Evolutionary conservation across 2,113 vertebrate species (phyloP), one percentile per base, ranked within the genome.

Genomic region (Pholis gunnellus): DNA sequence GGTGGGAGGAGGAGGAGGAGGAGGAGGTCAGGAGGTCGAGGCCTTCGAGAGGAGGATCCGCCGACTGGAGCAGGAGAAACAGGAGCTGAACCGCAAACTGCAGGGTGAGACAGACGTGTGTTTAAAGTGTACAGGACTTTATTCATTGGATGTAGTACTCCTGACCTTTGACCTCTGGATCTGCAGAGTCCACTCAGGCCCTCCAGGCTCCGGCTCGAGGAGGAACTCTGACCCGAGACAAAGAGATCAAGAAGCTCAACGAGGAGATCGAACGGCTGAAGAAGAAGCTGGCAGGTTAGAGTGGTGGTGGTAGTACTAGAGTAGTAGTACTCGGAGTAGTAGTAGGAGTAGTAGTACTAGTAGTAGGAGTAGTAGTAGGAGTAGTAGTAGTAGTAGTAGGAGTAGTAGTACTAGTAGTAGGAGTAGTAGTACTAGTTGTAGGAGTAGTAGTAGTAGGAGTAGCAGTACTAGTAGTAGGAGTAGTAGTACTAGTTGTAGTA

Each of bases 221-320:
- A 63, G 95, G 95, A 68, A 95, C 94, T 10, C 79, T 96, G 36
- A 94, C 89, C 52, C 94, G 96, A 6, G 98, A 99, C 91, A 97
- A 97, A 79, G 98, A 99, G 90, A 96, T 98, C 42, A 98, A 97
- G 91, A 98, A 96, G 85, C 92, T 99, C 27, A 99, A 97, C 61
- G 98, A 99, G 79, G 98, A 99, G 91, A 97, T 99, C 0, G 98
- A 99, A 18, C 96, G 96, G 0, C 93, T 99, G 44, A 99, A 97
- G 93, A 98, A 95, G 84, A 98, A 97, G 91, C 93, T 99, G 81
- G 94, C 97, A 95, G 98, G 98, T 99, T 60, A 87, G 92, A 36
- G 44, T 34, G 29, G 29, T 60, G 56, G 59, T 60, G 11, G 27
- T 57, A 57, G 17, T 48, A 48, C 5, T 15, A 38, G 6, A 22